Evolutionary conservation across 2,888 invertebrate genomes (phyloP), one percentile per base, ranked within the genome.

Genomic region (Drosophila emarginata): DNA sequence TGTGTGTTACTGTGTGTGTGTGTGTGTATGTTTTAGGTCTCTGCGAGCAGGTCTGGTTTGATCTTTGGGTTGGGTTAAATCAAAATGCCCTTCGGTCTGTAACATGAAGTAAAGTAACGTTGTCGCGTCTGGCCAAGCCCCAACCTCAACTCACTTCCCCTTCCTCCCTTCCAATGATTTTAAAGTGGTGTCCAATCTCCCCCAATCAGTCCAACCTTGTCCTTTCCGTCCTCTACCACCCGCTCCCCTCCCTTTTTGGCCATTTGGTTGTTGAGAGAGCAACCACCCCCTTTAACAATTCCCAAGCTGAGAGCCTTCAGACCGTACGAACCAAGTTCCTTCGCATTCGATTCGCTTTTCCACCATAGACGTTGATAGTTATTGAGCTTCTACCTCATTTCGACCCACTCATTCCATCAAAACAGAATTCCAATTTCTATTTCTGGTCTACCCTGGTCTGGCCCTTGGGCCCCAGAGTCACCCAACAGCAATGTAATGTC

Each of bases 401-500:
- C 51, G 9, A 11, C 11, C 36, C 18, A 28, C 36, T 18, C 54
- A 18, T 18, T 45, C 15, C 40, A 45, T 15, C 9, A 12, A 4
- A 45, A 45, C 11, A 45, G 45, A 45, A 36, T 56, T 53, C 53
- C 54, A 54, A 57, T 57, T 67, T 68, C 74, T 59, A 66, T 32
- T 54, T 54, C 54, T 54, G 54, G 54, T 36, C 18, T 54, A 36
- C 54, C 54, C 54, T 45, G 40, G 39, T 36, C 14, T 18, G 18
- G 56, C 53, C 61, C 40, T 14, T 23, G 50, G 65, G 72, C 59
- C 57, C 57, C 76, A 45, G 45, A 39, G 14, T 45, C 45, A 45
- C 45, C 45, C 68, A 64, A 71, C 60, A 64, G 82, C 82, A 88
- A 84, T 78, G 83, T 89, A 86, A 89, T 89, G 82, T 77, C 84